Base-by-base conservation (phyloP, 2,888 invertebrate genomes). In the Ametastegia equiseti region DNA sequence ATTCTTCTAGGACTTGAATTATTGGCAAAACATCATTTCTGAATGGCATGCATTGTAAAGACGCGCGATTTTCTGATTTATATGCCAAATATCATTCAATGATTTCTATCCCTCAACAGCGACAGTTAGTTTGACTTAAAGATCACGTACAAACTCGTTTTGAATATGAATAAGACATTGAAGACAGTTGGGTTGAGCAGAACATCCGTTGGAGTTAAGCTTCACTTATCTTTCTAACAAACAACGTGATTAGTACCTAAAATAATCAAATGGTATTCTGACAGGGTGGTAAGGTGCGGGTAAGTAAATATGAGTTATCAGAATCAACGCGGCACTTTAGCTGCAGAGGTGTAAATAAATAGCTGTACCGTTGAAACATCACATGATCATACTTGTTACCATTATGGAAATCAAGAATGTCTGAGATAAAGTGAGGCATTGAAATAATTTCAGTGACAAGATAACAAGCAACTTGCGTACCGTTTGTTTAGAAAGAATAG, bases 91-190 rank as follows among this genome's bases (percentile, higher is more conserved):
- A 67, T 67, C 39, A 67, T 19, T 39, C 39, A 42, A 1, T 19
- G 39, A 19, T 36, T 39, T 19, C 36, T 23, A 42, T 36, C 15
- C 9, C 19, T 11, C 39, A 9, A 67, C 23, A 36, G 39, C 13
- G 23, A 67, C 39, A 15, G 19, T 11, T 3, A 67, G 27, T 67
- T 67, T 36, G 11, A 19, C 36, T 67, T 19, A 67, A 67, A 42
- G 39, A 67, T n/a, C 39, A n/a, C 39, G 39, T 5, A 60, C 39
- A 39, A 67, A 42, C 39, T 67, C 11, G 36, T 23, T n/a, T 23
- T 9, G 45, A 71, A 47, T 47, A 71, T 30, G 71, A 71, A 65
- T 65, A 65, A 71, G 30, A 71, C 45, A 19, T 71, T 47, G 71
- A 47, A 71, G 27, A n/a, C 23, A 36, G 54, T 36, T 73, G 33